Conservation (phyloP, 1,140 invertebrate genomes). For the Campoletis sonorensis region DNA sequence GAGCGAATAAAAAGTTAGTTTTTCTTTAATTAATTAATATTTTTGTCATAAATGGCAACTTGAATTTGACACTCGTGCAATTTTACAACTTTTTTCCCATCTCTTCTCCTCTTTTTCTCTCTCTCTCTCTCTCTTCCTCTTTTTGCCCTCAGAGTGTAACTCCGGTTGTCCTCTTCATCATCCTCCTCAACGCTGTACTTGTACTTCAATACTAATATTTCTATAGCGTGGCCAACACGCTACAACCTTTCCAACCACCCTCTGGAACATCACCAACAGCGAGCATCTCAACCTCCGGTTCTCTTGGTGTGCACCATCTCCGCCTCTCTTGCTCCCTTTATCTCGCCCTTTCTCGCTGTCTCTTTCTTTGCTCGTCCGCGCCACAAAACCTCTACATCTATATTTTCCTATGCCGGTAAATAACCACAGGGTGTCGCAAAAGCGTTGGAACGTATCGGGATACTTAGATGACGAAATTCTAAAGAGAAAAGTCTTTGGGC, state of each 20-base stretch:
- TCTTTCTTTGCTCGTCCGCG: constrained; percentile 57
- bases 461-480: no score
- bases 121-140: no score
- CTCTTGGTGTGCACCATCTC: constrained; percentile 37
- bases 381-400: constrained; percentile 55
- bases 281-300: constrained; percentile 38
- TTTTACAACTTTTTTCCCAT: constrained; percentile 45
- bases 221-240: neutral
- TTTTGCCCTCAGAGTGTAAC: neutral
- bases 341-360: no score
- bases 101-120: constrained; percentile 28
- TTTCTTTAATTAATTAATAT: no score
- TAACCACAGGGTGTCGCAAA: no score
- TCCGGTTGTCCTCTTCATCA: constrained; percentile 30
- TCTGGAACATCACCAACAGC: neutral
- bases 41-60: no score
- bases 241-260: constrained; percentile 18
- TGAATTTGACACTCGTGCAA: no score
- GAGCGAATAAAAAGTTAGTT: no score
- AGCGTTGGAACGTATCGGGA: no score
- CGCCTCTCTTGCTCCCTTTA: constrained; percentile 11
- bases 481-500: neutral
- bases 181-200: constrained; percentile 8
- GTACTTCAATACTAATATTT: constrained; percentile 25
- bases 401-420: constrained; percentile 46